Conservation (phyloP, 1,140 invertebrate species). For the Campoletis sonorensis region DNA sequence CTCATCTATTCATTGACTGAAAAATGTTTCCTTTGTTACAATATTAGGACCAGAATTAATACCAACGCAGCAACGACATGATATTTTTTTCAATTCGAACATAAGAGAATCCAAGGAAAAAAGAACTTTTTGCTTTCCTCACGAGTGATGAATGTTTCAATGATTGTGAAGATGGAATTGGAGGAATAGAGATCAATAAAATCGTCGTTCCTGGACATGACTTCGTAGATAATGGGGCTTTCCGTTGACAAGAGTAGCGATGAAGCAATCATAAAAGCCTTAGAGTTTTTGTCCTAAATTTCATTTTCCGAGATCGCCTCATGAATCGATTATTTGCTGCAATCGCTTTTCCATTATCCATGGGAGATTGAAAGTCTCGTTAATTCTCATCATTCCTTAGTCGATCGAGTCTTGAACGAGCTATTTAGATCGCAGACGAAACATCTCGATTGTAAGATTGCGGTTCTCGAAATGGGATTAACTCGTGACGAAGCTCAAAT, state of each 20-base stretch:
- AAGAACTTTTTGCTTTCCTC: no score
- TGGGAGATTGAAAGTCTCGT: not conserved
- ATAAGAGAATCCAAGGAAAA: no score
- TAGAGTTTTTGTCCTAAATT: not conserved
- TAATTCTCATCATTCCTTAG: not conserved
- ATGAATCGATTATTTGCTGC: not conserved
- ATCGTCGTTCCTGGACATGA: not conserved
- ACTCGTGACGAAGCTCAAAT: not conserved
- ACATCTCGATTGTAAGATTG: not conserved
- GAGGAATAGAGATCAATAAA: no score
- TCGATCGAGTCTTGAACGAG: not conserved
- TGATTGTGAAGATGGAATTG: no score
- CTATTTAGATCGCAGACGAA: not conserved
- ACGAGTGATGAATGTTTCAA: no score
- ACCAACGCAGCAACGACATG: no score
- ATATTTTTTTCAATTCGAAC: no score
- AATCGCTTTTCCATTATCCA: conserved; percentile 3
- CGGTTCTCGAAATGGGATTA: not conserved
- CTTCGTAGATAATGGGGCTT: not conserved
- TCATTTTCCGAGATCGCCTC: not conserved
- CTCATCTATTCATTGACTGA: no score
- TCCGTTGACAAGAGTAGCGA: not conserved
- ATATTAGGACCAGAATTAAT: no score
- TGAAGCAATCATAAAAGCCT: conserved; percentile 2
- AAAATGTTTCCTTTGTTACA: no score